Evolutionary conservation across 53 echinoderm and acorn worm species (phyloP), one percentile per base, ranked within the genome.

Genomic region (Apostichopus leukothele): DNA sequence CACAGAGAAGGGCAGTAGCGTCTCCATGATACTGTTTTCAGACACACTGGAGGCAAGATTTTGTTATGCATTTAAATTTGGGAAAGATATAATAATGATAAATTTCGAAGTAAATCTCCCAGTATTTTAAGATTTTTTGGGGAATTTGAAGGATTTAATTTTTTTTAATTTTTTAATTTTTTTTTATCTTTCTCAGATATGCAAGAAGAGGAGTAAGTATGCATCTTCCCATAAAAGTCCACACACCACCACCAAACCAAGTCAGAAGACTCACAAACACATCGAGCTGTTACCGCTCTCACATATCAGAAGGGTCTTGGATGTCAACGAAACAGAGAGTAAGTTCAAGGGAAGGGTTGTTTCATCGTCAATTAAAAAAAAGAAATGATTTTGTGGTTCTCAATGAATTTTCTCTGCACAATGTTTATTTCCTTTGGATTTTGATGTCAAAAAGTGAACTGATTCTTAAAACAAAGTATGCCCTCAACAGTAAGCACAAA

Each of bases 21-120:
- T 97, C 51, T 90, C 95, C 39, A 95, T 97, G 95, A 93, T 97
- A 74, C 93, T 97, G 50, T 97, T 97, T 88, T 95, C 95, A n/a
- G 98, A 97, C 73, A 91, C 93, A 7, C 61, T 97, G 23, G 98
- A 97, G 98, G 98, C 95, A 63, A 71, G 71, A 16, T 0, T 19
- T 71, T 71, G 39, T 39, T 39, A 39, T 39, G 39, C 39, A 39
- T 39, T 39, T 39, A 39, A 39, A 39, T 39, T 39, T 3, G 39
- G 39, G 39, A 3, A 39, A 39, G 39, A 39, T 39, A 39, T 39
- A 39, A 39, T 39, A 0, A 39, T 39, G 39, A 39, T 0, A 39
- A 39, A 39, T 3, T 39, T 39, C 0, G 0, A 39, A 39, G 2
- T 39, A 39, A 39, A 39, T 2, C 39, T 39, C 39, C 39, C 39